Evolutionary conservation across 2,888 invertebrate genomes (phyloP).

Genomic region (Liopterus haemorrhoidalis): DNA sequence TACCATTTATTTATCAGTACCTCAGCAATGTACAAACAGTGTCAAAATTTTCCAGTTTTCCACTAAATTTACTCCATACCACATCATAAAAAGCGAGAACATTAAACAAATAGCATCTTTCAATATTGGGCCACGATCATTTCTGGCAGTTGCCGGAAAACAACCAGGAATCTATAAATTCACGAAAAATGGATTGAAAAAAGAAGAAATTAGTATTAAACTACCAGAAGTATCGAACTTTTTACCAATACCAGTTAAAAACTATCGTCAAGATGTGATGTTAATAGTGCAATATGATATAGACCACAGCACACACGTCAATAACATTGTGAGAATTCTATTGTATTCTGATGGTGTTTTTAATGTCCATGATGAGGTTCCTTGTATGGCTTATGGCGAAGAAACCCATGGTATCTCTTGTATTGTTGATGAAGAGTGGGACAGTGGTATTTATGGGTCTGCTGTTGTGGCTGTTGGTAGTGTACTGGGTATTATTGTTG

Average conservation of each 20-base stretch:
- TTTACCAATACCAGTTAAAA: slow-evolving; percentile 42
- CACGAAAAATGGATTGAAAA: slow-evolving; percentile 31
- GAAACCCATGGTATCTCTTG: slow-evolving; percentile 37
- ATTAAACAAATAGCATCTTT: slow-evolving; percentile 39
- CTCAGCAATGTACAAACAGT: slow-evolving; percentile 34
- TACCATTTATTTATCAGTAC: slow-evolving; percentile 38
- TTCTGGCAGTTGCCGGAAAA: slow-evolving; percentile 41
- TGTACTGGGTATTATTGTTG: slow-evolving; percentile 38
- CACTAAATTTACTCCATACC: slow-evolving; percentile 33
- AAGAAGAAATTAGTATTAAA: slow-evolving; percentile 34
- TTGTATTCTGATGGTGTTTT: slow-evolving; percentile 40
- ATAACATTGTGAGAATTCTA: slow-evolving; percentile 38
- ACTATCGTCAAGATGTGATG: slow-evolving; percentile 46
- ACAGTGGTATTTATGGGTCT: slow-evolving; percentile 37
- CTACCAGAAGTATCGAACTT: slow-evolving; percentile 39
- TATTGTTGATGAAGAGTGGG: slow-evolving; percentile 35
- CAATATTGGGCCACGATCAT: slow-evolving; percentile 40
- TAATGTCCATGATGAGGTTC: slow-evolving; percentile 42
- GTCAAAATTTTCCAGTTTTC: slow-evolving; percentile 37
- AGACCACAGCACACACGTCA: slow-evolving; percentile 37
- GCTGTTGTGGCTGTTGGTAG: slow-evolving; percentile 36
- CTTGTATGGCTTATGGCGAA: slow-evolving; percentile 40
- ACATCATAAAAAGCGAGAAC: slow-evolving; percentile 35
- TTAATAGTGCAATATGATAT: slow-evolving; percentile 42
- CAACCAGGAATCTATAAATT: slow-evolving; percentile 39